Evolutionary conservation across 2,113 vertebrate genomes (phyloP).

Genomic region (Hystrix brachyura): DNA sequence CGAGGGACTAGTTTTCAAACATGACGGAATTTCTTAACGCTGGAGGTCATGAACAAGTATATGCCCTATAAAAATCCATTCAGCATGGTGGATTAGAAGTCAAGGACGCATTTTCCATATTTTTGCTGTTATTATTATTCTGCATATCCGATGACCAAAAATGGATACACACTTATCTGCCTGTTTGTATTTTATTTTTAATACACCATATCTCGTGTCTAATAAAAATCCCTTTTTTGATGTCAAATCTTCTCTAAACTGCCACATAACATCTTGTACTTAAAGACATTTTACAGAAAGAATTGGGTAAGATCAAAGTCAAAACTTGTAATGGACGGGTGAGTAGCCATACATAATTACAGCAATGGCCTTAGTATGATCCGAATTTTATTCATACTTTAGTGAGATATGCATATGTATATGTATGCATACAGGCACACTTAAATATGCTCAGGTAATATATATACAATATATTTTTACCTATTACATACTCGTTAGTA

Average conservation of each 20-base stretch:
- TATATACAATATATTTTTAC: neutral
- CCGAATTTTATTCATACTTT: conserved; percentile 7
- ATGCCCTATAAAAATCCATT: conserved; percentile 91
- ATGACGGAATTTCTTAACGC: conserved; percentile 91
- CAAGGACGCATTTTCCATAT: conserved; percentile 85
- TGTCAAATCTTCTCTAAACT: conserved; percentile 71
- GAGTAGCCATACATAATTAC: neutral
- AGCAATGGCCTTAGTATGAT: neutral
- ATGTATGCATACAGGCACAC: neutral
- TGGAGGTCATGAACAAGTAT: conserved; percentile 90
- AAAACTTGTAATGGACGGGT: neutral
- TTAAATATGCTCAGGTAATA: neutral
- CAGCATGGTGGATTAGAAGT: conserved; percentile 87
- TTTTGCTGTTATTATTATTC: conserved; percentile 85
- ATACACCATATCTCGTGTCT: conserved; percentile 76
- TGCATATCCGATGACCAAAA: conserved; percentile 79
- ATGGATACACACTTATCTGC: conserved; percentile 55
- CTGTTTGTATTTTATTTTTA: conserved; percentile 81
- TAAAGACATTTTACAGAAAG: conserved; percentile 24
- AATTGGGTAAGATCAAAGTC: conserved; percentile 30
- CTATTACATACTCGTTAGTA: neutral
- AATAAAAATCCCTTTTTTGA: conserved; percentile 70
- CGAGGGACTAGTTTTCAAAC: conserved; percentile 92
- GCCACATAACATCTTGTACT: conserved; percentile 64
- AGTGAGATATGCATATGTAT: neutral